Evolutionary conservation across 2,113 vertebrate genomes (phyloP).

Genomic region (Microtus pennsylvanicus): DNA sequence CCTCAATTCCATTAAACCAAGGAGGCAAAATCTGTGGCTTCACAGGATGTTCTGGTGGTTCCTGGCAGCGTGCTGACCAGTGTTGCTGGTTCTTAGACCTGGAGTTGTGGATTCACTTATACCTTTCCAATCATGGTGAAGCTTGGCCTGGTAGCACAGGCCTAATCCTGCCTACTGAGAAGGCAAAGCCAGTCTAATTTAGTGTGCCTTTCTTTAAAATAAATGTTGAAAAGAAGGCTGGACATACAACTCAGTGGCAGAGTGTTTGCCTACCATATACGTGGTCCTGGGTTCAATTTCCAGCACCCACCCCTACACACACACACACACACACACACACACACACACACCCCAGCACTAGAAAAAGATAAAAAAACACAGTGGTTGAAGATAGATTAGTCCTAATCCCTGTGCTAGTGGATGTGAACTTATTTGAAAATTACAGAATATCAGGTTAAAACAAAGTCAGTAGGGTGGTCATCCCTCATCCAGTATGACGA

Average conservation of each 20-base stretch:
- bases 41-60: neutral
- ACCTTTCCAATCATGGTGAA: neutral
- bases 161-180: neutral
- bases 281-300: neutral
- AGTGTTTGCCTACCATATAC: neutral
- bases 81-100: neutral
- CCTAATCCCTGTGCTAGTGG: neutral
- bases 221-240: neutral
- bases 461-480: too few species aligned
- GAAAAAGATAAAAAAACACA: neutral
- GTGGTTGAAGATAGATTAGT: neutral
- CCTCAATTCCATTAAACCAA: neutral
- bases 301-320: neutral
- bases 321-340: neutral
- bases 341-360: neutral
- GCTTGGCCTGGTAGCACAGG: neutral
- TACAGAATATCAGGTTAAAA: neutral
- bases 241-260: neutral
- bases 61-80: rapidly evolving
- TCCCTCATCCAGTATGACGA: neutral
- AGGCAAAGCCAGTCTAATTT: neutral
- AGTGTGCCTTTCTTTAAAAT: neutral
- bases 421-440: neutral
- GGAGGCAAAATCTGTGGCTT: neutral
- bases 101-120: neutral